phyloP scores from a whole-genome alignment of 2,113 vertebrate genomes.

The Gobio gobio region DNA sequence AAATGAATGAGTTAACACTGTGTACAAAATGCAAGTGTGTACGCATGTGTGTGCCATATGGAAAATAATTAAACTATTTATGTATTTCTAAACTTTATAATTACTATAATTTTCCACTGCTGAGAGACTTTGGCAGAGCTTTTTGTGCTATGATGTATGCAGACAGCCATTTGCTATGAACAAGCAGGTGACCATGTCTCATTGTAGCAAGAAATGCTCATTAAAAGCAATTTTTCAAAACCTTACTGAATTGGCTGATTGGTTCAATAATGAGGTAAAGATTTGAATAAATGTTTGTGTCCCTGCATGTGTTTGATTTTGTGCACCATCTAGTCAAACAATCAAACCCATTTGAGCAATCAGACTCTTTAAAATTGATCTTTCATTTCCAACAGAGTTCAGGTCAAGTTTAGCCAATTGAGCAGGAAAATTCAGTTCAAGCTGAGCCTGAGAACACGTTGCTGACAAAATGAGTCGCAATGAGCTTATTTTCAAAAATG shows the following conservation, averaged over 20 bases:
- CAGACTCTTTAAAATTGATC: not conserved
- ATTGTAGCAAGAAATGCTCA: not conserved
- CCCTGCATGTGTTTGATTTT: not conserved
- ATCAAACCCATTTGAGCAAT: not conserved
- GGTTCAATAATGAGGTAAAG: not conserved
- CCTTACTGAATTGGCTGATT: not conserved
- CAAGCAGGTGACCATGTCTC: not conserved
- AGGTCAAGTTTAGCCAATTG: not conserved
- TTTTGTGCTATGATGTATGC: not conserved
- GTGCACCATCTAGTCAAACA: not conserved
- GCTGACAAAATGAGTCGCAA: no score
- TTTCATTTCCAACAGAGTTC: constrained; percentile 1
- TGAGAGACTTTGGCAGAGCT: not conserved
- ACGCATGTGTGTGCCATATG: not conserved
- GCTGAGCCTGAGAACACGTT: not conserved
- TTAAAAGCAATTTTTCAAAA: not conserved
- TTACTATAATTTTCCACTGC: not conserved
- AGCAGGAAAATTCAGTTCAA: not conserved
- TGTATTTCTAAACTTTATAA: not conserved
- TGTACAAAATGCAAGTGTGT: not conserved
- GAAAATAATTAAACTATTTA: not conserved
- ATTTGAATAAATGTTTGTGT: not conserved
- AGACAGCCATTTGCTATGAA: not conserved
- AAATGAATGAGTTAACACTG: not conserved
- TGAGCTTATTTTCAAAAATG: no score